These are phyloP conservation scores for Zaprionus ghesquierei DNA, from an alignment of 1,140 invertebrate genomes.

Conservation along the genomic window DNA sequence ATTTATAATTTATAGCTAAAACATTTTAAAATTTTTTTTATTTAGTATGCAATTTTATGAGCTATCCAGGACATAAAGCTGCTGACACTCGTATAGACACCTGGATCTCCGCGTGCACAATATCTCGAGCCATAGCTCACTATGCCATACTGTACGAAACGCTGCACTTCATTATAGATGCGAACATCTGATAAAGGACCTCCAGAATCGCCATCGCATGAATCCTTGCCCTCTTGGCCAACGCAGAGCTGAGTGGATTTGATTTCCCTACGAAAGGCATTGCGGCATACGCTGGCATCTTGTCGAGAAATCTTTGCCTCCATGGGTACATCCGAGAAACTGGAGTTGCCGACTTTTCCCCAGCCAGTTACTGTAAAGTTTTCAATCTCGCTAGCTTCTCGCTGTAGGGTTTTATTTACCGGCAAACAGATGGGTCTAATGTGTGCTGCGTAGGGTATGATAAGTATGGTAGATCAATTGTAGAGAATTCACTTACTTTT, in stretches of 20 bases:
- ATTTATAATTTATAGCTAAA: too few species aligned
- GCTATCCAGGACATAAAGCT: constrained; percentile 23
- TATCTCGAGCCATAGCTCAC: not conserved
- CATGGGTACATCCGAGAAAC: not conserved
- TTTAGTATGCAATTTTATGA: too few species aligned
- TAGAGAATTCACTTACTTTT: not conserved
- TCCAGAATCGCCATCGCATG: constrained; percentile 21
- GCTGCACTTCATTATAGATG: not conserved
- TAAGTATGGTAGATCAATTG: too few species aligned
- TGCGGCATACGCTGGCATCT: not conserved
- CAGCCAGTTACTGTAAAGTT: constrained; percentile 11
- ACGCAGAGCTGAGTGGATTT: constrained; percentile 1
- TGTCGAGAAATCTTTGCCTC: not conserved
- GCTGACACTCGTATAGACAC: constrained; percentile 28
- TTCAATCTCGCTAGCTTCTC: not conserved
- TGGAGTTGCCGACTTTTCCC: not conserved
- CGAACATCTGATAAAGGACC: not conserved
- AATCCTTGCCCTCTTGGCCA: not conserved
- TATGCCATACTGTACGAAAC: constrained; percentile 14
- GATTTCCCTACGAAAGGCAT: not conserved
- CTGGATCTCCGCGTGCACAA: not conserved
- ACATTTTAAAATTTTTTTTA: too few species aligned
- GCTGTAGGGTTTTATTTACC: not conserved
- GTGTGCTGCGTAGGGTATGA: not conserved
- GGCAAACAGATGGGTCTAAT: constrained; percentile 16